Percentiles rank a stretch among this genome's conserved stretches.
phyloP scores from a whole-genome alignment of 2,113 vertebrate species.

The Benitochromis conjunctus region DNA sequence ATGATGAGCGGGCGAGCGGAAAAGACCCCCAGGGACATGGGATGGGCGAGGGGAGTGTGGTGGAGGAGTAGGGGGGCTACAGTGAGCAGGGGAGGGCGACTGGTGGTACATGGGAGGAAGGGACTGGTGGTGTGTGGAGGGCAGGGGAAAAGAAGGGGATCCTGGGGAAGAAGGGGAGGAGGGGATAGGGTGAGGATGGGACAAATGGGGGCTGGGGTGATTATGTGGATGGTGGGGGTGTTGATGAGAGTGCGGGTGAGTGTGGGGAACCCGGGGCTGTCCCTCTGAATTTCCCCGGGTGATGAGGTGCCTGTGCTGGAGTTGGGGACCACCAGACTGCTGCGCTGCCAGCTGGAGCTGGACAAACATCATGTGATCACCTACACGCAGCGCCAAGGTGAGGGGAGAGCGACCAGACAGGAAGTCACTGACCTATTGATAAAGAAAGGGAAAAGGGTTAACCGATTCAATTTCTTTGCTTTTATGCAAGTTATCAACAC shows the following conservation, averaged over 20 bases:
- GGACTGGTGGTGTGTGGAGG: slow-evolving; percentile 58
- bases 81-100: slow-evolving; percentile 65
- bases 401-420: slow-evolving; percentile 94
- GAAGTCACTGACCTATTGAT: slow-evolving; percentile 92
- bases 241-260: slow-evolving; percentile 50
- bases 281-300: slow-evolving; percentile 72
- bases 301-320: slow-evolving; percentile 86
- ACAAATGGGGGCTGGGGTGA: slow-evolving; percentile 53
- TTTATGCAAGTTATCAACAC: not conserved
- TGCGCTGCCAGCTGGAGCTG: slow-evolving; percentile 96
- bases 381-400: slow-evolving; percentile 92
- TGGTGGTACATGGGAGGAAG: slow-evolving; percentile 65
- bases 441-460: not conserved
- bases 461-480: not conserved
- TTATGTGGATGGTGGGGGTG: slow-evolving; percentile 53
- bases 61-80: slow-evolving; percentile 76
- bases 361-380: slow-evolving; percentile 99
- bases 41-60: slow-evolving; percentile 69
- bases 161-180: slow-evolving; percentile 38
- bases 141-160: slow-evolving; percentile 52
- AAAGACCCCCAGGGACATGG: slow-evolving; percentile 78
- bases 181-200: slow-evolving; percentile 45
- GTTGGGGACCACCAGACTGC: slow-evolving; percentile 82
- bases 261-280: slow-evolving; percentile 68
- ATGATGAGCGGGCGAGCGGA: slow-evolving; percentile 77